Evolutionary conservation across 2,888 invertebrate species (phyloP).

Genomic region (Cremastobaeus sp.): DNA sequence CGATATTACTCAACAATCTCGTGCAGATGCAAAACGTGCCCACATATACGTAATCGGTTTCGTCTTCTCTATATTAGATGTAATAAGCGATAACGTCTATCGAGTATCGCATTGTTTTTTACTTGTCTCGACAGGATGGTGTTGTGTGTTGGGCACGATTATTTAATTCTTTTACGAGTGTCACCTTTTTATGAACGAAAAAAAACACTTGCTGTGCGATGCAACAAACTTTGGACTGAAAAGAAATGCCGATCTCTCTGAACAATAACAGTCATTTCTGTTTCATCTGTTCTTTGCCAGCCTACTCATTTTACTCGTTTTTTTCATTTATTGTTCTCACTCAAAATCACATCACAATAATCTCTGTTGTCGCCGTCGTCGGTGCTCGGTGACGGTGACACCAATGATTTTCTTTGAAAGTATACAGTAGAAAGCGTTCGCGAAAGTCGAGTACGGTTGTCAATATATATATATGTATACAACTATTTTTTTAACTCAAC

Average conservation of each 20-base stretch:
- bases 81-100: constrained; percentile 4
- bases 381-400: neutral
- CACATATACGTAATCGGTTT: neutral
- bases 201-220: constrained; percentile 2
- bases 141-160: constrained; percentile 13
- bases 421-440: neutral
- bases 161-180: constrained; percentile 40
- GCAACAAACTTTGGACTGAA: constrained; percentile 7
- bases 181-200: constrained; percentile 45
- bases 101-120: constrained; percentile 18
- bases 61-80: constrained; percentile 5
- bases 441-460: too few relatives aligned
- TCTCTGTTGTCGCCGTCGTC: constrained; percentile 4
- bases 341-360: constrained; percentile 13
- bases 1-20: neutral
- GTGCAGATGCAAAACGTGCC: neutral
- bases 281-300: constrained; percentile 3
- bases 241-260: constrained; percentile 7
- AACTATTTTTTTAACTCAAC: too few relatives aligned
- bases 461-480: too few relatives aligned
- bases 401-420: neutral
- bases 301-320: constrained; percentile 4
- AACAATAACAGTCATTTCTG: constrained; percentile 25
- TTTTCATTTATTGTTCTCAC: constrained; percentile 1
- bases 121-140: constrained; percentile 20